Percentiles rank a stretch among this genome's conserved stretches.
Conservation (phyloP, 2,797 vertebrate genomes). For the Melanotaenia parkinsoni region DNA sequence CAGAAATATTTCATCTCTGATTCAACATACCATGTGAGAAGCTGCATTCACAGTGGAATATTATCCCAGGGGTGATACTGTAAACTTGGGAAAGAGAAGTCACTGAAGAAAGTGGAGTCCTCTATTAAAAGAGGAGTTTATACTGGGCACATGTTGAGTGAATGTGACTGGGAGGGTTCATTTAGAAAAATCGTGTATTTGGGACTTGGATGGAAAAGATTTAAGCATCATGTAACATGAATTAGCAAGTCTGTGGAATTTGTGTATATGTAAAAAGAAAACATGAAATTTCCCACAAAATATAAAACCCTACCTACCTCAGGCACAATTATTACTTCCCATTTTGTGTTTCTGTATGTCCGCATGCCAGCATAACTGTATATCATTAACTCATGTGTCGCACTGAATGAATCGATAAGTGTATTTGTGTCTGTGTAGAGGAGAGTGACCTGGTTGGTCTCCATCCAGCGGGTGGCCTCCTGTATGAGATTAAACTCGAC, state of each 20-base stretch:
- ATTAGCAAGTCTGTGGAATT: constrained; percentile 46
- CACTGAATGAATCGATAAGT: constrained; percentile 67
- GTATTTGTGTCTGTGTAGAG: constrained; percentile 86
- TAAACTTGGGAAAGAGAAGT: constrained; percentile 40
- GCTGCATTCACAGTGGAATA: constrained; percentile 33
- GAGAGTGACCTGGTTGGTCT: constrained; percentile 97
- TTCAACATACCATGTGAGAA: constrained; percentile 46
- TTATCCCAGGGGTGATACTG: constrained; percentile 48
- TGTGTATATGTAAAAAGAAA: constrained; percentile 27
- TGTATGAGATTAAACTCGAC: constrained; percentile 97
- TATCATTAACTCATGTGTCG: constrained; percentile 50
- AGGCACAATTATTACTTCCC: constrained; percentile 30
- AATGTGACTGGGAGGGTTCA: constrained; percentile 44
- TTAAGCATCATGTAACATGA: constrained; percentile 42
- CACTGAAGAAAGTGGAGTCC: constrained; percentile 36
- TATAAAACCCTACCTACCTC: constrained; percentile 56
- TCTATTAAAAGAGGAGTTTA: constrained; percentile 49
- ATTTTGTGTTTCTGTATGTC: constrained; percentile 39
- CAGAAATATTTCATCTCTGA: constrained; percentile 34
- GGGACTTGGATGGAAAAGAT: constrained; percentile 39
- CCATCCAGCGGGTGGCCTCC: constrained; percentile 96
- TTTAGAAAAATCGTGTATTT: constrained; percentile 47
- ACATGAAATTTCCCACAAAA: constrained; percentile 11
- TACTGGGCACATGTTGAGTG: constrained; percentile 38
- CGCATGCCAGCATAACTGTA: constrained; percentile 44